Conservation (phyloP, 2,113 vertebrate species). For the Ciconia stormi region DNA sequence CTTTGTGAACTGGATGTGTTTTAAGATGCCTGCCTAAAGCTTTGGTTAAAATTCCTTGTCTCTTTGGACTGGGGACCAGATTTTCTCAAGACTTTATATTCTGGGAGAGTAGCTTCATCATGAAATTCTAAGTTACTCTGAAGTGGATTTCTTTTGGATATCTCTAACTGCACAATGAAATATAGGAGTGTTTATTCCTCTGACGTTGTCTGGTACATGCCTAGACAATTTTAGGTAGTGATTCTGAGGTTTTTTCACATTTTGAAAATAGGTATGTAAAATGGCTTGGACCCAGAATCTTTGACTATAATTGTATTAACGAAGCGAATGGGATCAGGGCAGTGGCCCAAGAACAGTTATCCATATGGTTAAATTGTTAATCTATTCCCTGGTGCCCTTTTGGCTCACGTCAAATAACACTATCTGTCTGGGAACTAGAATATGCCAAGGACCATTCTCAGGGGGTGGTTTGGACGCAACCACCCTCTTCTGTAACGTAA, state of each 20-base stretch:
- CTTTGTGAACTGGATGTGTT: not conserved
- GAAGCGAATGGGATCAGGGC: not conserved
- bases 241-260: not conserved
- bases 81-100: not conserved
- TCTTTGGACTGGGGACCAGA: not conserved
- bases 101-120: not conserved
- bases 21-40: not conserved
- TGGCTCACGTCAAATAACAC: not conserved
- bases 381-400: constrained; percentile 8
- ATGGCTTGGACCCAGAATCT: not conserved
- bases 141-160: not conserved
- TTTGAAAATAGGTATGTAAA: not conserved
- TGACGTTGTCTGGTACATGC: not conserved
- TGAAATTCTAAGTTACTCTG: not conserved
- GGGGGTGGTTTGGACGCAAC: not conserved
- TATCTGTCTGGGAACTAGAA: not conserved
- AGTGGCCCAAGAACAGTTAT: not conserved
- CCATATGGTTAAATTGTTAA: not conserved
- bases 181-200: not conserved
- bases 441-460: not conserved
- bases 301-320: not conserved
- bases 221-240: not conserved
- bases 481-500: not conserved
- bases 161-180: not conserved
- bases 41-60: not conserved